Base-by-base conservation (phyloP, 1,140 invertebrate species). In the Papilio glaucus region DNA sequence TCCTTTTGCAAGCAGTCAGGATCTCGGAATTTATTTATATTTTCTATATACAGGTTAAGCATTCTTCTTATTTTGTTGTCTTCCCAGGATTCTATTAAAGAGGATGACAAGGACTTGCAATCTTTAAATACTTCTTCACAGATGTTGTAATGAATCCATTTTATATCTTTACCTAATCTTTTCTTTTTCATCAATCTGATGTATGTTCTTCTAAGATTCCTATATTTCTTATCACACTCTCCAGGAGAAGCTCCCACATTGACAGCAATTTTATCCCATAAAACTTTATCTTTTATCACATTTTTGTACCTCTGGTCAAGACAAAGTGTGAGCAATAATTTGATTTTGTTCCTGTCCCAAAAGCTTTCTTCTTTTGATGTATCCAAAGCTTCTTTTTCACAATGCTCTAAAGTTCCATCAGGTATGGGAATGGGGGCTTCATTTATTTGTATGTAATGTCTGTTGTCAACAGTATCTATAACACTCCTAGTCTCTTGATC, bases 91-190 rank as follows among this genome's bases (percentile, higher is more conserved):
- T 90, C 89, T 29, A 92, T 60, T 4, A 81, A 69, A 12, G 84
- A 76, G 13, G 83, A 61, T 18, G 84, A 80, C n/a, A 88, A 60
- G 8, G 81, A 73, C 53, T 88, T 90, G 49, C 88, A 89, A 70
- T 91, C 88, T 72, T 84, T 86, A 60, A 90, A 91, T 0, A 91
- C 82, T 63, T 91, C 85, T 70, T 90, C 88, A 79, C 90, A 92
- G 24, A 82, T 80, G 21, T 81, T 87, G 60, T 82, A 92, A 69
- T 90, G 87, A 2, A 88, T 76, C 89, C 89, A 92, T 80, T 91
- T 92, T 60, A 91, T 87, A 49, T 90, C 84, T 79, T 88, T 90
- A 4, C 89, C 89, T 45, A 85, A 69, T 74, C 75, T 82, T 74
- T 87, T 90, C 77, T 92, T 90, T 72, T 88, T 91, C 38, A 90